Evolutionary conservation across 2,797 vertebrate species (phyloP).

Genomic region (Eremophila alpestris): DNA sequence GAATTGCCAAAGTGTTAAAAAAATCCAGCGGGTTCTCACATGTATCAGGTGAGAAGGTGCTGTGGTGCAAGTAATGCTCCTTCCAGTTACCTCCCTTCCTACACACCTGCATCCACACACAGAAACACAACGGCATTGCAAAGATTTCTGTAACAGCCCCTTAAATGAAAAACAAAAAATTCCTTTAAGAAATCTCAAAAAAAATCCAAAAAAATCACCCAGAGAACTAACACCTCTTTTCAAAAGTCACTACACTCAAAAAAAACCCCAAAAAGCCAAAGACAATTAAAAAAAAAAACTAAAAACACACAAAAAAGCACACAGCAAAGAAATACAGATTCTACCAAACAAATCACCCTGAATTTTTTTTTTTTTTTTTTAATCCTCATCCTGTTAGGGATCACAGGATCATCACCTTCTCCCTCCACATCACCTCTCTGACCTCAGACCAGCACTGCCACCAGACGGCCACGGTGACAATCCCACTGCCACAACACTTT

Average conservation of each 20-base stretch:
- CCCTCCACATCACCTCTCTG: background rate
- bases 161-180: too few species aligned
- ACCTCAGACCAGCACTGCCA: too few species aligned
- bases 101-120: background rate
- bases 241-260: background rate
- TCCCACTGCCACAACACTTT: rapidly evolving
- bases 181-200: background rate
- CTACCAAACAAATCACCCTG: rapidly evolving
- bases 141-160: background rate
- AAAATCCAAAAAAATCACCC: background rate
- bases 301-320: too few species aligned
- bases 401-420: background rate
- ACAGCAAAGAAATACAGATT: background rate
- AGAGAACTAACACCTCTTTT: rapidly evolving
- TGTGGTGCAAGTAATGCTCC: background rate
- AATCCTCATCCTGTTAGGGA: background rate
- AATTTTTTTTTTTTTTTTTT: too few species aligned
- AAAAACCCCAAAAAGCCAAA: background rate
- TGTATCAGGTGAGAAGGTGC: rapidly evolving
- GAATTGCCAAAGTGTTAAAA: background rate
- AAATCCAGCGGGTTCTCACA: rapidly evolving
- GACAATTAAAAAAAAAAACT: background rate
- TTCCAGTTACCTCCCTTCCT: background rate
- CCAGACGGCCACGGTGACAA: rapidly evolving
- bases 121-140: background rate